Percentiles rank a stretch among this genome's conserved stretches.
phyloP scores from a whole-genome alignment of 2,888 invertebrate genomes.

The Ennomos erosarius region DNA sequence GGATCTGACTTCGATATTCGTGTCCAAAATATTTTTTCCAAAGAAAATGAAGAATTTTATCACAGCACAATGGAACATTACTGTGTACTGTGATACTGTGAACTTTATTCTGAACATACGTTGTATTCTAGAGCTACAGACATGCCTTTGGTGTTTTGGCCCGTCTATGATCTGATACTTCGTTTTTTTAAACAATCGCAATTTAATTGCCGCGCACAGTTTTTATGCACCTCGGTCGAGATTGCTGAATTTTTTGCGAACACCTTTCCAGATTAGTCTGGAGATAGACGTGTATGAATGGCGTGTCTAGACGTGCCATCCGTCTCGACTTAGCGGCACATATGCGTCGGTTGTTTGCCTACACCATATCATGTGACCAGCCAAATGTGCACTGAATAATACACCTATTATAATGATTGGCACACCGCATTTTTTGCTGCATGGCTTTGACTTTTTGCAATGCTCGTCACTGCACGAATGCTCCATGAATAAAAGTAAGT shows the following conservation, averaged over 20 bases:
- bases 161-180: not conserved
- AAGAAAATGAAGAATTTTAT: no score
- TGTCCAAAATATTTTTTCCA: no score
- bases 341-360: conserved; percentile 54
- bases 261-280: conserved; percentile 64
- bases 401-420: conserved; percentile 58
- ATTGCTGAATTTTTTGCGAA: conserved; percentile 61
- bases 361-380: conserved; percentile 47
- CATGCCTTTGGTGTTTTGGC: not conserved
- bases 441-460: conserved; percentile 55
- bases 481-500: conserved; percentile 61
- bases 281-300: conserved; percentile 70
- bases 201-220: conserved; percentile 60
- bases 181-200: conserved; percentile 45
- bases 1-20: no score
- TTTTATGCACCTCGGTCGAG: conserved; percentile 52
- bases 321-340: conserved; percentile 58
- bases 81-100: no score
- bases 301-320: conserved; percentile 70
- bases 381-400: conserved; percentile 66
- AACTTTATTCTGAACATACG: no score
- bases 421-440: conserved; percentile 54
- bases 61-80: no score
- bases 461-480: conserved; percentile 47
- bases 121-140: not conserved